Conservation (phyloP, 1,140 invertebrate genomes). For the Euura saliciscinereae region DNA sequence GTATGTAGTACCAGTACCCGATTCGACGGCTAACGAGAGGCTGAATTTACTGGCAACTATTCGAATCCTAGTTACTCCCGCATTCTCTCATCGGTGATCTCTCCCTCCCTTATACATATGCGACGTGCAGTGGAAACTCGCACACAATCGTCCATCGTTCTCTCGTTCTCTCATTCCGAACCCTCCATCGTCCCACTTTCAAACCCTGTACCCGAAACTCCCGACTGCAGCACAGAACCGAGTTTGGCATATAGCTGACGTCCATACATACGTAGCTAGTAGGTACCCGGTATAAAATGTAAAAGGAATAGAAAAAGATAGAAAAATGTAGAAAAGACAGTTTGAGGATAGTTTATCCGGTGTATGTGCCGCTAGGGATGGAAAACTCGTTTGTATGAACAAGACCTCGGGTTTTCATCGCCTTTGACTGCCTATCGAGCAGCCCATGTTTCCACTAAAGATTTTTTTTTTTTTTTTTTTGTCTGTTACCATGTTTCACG, state of each 20-base stretch:
- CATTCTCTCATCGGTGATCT: not conserved
- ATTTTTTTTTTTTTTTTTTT: no score
- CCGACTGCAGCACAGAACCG: not conserved
- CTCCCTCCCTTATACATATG: not conserved
- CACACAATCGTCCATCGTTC: not conserved
- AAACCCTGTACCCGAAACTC: not conserved
- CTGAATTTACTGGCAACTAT: conserved; percentile 1
- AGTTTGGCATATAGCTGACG: no score
- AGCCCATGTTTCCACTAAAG: not conserved
- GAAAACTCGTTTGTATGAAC: conserved; percentile 2
- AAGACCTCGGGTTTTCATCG: not conserved
- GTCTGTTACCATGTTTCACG: not conserved
- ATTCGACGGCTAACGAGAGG: not conserved
- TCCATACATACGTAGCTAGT: no score
- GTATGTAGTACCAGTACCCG: no score
- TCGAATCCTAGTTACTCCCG: not conserved
- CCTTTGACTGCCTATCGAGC: not conserved
- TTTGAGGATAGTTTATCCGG: conserved; percentile 3
- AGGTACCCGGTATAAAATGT: not conserved
- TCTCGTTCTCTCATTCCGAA: not conserved
- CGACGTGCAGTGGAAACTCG: not conserved
- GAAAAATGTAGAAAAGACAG: conserved; percentile 1
- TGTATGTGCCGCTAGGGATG: not conserved
- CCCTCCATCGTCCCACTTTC: not conserved
- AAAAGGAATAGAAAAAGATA: not conserved